Percentiles rank a stretch among this genome's conserved stretches.
These are phyloP conservation scores for Drosophila sechellia DNA, from an alignment of 1,140 invertebrate species.

Conservation along the genomic window DNA sequence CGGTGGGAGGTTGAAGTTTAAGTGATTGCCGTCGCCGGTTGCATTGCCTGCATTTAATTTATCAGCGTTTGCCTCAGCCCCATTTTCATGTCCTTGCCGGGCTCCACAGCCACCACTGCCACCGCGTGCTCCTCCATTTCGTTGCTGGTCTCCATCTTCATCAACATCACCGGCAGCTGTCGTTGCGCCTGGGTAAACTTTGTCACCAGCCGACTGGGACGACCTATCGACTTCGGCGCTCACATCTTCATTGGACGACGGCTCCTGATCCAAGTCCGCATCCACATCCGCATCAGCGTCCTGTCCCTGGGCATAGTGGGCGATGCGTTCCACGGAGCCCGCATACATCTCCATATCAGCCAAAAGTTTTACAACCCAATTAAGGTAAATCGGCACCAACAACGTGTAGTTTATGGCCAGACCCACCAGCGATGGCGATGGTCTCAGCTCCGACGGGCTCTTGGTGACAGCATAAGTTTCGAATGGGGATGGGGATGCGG, in stretches of 20 bases:
- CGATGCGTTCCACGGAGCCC: conserved; percentile 90
- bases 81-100: conserved; percentile 3
- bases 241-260: conserved; percentile 37
- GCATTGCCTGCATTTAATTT: conserved; percentile 79
- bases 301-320: conserved; percentile 85
- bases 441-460: conserved; percentile 71
- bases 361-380: conserved; percentile 92
- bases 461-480: conserved; percentile 75
- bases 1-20: conserved; percentile 66
- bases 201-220: conserved; percentile 60
- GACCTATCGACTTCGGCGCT: conserved; percentile 76
- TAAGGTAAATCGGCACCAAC: conserved; percentile 91
- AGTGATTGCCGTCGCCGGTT: conserved; percentile 66
- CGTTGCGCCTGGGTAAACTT: conserved; percentile 77
- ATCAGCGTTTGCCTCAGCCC: conserved; percentile 51
- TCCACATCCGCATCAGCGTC: background rate
- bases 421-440: conserved; percentile 88
- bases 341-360: conserved; percentile 92
- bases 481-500: background rate
- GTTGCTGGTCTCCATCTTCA: conserved; percentile 32
- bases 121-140: background rate
- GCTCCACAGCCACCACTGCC: background rate
- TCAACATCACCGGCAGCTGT: conserved; percentile 76
- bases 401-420: conserved; percentile 92
- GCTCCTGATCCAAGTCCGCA: conserved; percentile 2